Base-by-base conservation (phyloP, 1,140 invertebrate genomes). In the Chymomyza costata region DNA sequence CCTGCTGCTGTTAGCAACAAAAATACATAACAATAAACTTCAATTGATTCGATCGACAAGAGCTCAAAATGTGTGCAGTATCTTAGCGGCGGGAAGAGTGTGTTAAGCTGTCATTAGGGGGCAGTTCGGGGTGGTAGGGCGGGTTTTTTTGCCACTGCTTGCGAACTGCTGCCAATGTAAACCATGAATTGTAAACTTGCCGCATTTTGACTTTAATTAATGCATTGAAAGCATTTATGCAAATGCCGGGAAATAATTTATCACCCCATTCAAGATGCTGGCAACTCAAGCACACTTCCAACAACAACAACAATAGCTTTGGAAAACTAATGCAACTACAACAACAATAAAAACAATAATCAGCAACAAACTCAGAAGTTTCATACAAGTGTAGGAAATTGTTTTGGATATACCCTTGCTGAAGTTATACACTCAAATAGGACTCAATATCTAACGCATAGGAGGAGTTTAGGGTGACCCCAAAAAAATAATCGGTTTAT, bases 201-300 rank as follows among this genome's bases (percentile, higher is more conserved):
- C 50, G 60, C 61, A 55, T 49, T 65, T 82, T 60, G 80, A 82
- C 80, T 82, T 82, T 80, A 82, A 82, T 82, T 82, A 82, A 82
- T 82, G 80, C 71, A 82, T 82, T 82, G 58, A 58, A 80, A 82
- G 68, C 80, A 80, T 80, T 82, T 82, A 82, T 82, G 80, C 76
- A 82, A 82, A 82, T 82, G 81, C 68, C 71, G 80, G 80, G 73
- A 82, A 82, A 82, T 82, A 82, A 82, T 82, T 82, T 82, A 82
- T 82, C 80, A 82, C 80, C 71, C n/a, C 78, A 82, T 82, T 78
- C 73, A 80, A 78, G 70, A 76, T 66, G 57, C 51, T 25, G 3
- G 21, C 3, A n/a, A n/a, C n/a, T n/a, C 21, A 25, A 5, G 21
- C 21, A 25, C 21, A 25, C 21, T 25, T 25, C 21, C 21, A 25